These are phyloP conservation scores for Bradysia coprophila DNA, from an alignment of 1,140 invertebrate species.

Conservation along the genomic window DNA sequence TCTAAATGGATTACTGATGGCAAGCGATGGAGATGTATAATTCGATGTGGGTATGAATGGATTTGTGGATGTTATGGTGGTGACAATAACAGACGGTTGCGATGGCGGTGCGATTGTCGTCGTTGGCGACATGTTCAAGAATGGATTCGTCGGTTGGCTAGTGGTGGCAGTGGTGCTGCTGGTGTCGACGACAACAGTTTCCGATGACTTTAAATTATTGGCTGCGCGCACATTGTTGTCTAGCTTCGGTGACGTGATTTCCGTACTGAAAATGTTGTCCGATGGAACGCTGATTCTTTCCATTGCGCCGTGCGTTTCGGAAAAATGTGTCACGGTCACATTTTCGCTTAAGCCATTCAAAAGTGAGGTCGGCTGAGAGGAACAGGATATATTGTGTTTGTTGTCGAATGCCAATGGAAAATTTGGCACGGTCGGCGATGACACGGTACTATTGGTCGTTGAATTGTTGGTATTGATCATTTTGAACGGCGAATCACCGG, in stretches of 20 bases:
- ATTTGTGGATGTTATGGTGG: slow-evolving; percentile 2
- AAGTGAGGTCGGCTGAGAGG: slow-evolving; percentile 1
- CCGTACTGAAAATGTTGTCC: slow-evolving; percentile 1
- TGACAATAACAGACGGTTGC: neutral
- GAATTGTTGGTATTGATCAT: neutral
- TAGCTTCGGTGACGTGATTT: neutral
- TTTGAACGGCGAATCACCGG: slow-evolving; percentile 9
- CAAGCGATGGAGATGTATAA: neutral
- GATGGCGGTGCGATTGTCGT: slow-evolving; percentile 4
- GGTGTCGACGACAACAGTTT: neutral
- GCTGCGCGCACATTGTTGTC: neutral
- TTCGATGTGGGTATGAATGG: neutral
- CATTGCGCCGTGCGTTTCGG: slow-evolving; percentile 6
- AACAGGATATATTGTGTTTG: too few species aligned
- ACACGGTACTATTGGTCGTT: slow-evolving; percentile 1
- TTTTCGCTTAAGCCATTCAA: slow-evolving; percentile 11
- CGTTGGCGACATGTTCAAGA: slow-evolving; percentile 7
- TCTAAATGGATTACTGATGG: neutral
- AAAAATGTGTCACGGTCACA: slow-evolving; percentile 28
- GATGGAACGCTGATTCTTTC: slow-evolving; percentile 17
- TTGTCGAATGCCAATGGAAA: slow-evolving; percentile 4
- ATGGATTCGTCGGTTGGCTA: neutral
- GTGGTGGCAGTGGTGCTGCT: neutral
- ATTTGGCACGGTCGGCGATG: slow-evolving; percentile 5
- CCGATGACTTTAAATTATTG: neutral